Conservation (phyloP, 2,797 vertebrate genomes). For the Lagodon rhomboides region DNA sequence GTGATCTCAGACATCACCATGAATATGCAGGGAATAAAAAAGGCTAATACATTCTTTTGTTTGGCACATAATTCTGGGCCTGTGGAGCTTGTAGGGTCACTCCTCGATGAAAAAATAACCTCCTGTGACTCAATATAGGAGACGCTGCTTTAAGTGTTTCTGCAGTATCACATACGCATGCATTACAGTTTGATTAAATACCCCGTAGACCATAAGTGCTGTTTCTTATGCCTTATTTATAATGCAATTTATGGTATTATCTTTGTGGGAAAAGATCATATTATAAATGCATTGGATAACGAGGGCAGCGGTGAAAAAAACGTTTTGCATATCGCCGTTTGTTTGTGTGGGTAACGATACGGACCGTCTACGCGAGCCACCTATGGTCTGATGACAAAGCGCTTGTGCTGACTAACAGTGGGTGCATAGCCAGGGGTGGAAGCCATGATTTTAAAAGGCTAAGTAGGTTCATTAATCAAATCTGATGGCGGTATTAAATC, state of each 20-base stretch:
- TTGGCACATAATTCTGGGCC: slow-evolving; percentile 68
- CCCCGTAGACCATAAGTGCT: slow-evolving; percentile 8
- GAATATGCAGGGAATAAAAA: slow-evolving; percentile 72
- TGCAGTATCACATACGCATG: slow-evolving; percentile 25
- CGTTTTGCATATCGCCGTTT: slow-evolving; percentile 35
- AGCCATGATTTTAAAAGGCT: slow-evolving; percentile 51
- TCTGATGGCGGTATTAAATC: slow-evolving; percentile 33
- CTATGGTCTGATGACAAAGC: slow-evolving; percentile 56
- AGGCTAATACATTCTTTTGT: slow-evolving; percentile 73
- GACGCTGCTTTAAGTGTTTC: slow-evolving; percentile 35
- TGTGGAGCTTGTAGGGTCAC: slow-evolving; percentile 58
- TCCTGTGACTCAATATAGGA: slow-evolving; percentile 34
- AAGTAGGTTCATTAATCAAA: slow-evolving; percentile 45
- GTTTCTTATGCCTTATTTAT: slow-evolving; percentile 34
- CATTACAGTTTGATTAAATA: slow-evolving; percentile 41
- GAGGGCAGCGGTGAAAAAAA: slow-evolving; percentile 22
- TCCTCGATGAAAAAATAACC: slow-evolving; percentile 56
- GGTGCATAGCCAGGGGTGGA: slow-evolving; percentile 32
- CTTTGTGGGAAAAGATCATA: slow-evolving; percentile 16
- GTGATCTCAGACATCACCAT: slow-evolving; percentile 72
- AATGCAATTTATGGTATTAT: slow-evolving; percentile 28
- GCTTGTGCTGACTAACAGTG: slow-evolving; percentile 61
- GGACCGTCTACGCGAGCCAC: slow-evolving; percentile 48
- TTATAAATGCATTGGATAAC: slow-evolving; percentile 36
- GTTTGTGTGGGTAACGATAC: slow-evolving; percentile 52